Conservation (phyloP, 1,140 invertebrate species). For the Trinorchestia longiramus region DNA sequence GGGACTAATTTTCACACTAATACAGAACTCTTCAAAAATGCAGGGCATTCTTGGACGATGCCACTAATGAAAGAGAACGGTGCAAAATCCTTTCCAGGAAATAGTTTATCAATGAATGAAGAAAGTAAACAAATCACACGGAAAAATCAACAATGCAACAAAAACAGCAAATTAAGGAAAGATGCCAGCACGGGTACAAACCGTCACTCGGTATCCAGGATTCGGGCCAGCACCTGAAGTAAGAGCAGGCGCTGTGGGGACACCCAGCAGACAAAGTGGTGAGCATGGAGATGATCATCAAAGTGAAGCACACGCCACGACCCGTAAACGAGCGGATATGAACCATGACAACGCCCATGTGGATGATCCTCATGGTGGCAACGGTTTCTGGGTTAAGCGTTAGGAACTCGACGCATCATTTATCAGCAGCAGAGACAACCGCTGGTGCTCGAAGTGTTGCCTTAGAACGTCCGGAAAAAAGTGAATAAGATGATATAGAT, state of each 20-base stretch:
- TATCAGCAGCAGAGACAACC: neutral
- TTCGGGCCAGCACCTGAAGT: neutral
- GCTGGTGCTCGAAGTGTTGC: neutral
- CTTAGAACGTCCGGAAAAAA: neutral
- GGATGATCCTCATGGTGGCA: neutral
- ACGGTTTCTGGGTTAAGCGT: neutral
- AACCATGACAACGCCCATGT: neutral
- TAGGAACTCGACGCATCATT: neutral
- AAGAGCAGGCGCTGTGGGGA: too few relatives aligned
- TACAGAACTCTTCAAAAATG: too few relatives aligned
- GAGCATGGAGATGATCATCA: neutral
- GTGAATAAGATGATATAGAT: neutral
- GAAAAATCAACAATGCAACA: too few relatives aligned
- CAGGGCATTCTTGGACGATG: too few relatives aligned
- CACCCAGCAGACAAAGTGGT: neutral
- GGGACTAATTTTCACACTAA: too few relatives aligned
- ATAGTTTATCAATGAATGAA: too few relatives aligned
- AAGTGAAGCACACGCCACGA: neutral
- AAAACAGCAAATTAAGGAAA: neutral
- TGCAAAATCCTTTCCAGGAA: too few relatives aligned
- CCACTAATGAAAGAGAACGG: too few relatives aligned
- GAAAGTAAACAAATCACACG: too few relatives aligned
- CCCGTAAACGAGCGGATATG: neutral
- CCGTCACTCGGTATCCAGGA: neutral
- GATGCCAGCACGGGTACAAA: neutral